phyloP scores from a whole-genome alignment of 1,140 invertebrate species.

The Piezodorus guildinii region DNA sequence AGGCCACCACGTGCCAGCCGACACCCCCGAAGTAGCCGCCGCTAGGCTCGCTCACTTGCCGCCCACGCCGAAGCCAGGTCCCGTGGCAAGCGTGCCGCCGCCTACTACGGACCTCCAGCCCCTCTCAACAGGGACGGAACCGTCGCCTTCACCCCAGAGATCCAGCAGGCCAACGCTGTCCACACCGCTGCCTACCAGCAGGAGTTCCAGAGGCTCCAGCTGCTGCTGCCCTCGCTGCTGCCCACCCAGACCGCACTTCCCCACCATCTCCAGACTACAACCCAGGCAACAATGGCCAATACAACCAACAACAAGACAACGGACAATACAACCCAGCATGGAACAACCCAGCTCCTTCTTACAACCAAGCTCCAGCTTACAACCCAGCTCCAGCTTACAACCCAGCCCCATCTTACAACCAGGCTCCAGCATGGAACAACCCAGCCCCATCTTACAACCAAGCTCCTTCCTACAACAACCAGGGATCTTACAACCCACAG shows the following conservation, averaged over 20 bases:
- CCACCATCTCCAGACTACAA: not conserved
- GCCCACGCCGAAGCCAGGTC: constrained; percentile 23
- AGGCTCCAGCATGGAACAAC: not conserved
- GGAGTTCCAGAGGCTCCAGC: constrained; percentile 26
- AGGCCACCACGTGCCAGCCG: constrained; percentile 33
- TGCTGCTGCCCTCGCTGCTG: constrained; percentile 16
- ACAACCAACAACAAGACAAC: constrained; percentile 28
- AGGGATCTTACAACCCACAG: too few relatives aligned
- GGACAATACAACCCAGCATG: constrained; percentile 4
- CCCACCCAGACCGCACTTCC: not conserved
- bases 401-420: constrained; percentile 10
- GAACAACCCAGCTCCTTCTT: not conserved
- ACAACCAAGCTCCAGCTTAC: not conserved
- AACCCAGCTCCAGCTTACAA: not conserved
- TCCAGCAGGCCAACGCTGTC: constrained; percentile 45
- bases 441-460: constrained; percentile 6
- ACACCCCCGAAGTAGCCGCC: constrained; percentile 41
- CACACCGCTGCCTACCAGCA: constrained; percentile 39
- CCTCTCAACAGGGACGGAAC: constrained; percentile 34
- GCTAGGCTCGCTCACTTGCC: constrained; percentile 33
- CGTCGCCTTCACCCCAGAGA: constrained; percentile 36
- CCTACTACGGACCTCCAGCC: constrained; percentile 36
- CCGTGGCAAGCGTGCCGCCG: constrained; percentile 32
- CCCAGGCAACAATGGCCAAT: constrained; percentile 6
- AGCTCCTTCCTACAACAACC: not conserved